Evolutionary conservation across 2,113 vertebrate genomes (phyloP).

Genomic region (Irena cyanogastra): DNA sequence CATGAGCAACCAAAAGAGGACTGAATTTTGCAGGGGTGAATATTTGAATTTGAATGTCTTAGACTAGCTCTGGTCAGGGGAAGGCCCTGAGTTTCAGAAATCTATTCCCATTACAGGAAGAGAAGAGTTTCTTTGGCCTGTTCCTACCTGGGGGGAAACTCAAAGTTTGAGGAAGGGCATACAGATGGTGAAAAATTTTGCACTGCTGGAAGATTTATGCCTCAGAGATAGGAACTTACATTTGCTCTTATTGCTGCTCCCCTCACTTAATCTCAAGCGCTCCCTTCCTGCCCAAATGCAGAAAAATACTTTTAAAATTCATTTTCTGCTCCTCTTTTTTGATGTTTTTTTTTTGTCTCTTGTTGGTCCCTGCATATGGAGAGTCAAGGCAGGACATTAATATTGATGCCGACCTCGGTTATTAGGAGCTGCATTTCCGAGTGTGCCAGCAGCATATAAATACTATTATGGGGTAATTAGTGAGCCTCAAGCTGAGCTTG

Average conservation of each 20-base stretch:
- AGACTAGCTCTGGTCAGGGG: neutral
- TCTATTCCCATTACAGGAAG: neutral
- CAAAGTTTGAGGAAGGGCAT: neutral
- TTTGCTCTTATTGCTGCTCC: neutral
- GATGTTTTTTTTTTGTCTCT: neutral
- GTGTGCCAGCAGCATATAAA: slow-evolving; percentile 56
- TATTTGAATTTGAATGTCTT: rapidly evolving
- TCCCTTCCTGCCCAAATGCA: neutral
- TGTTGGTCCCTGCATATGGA: neutral
- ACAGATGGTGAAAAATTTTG: rapidly evolving
- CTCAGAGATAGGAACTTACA: neutral
- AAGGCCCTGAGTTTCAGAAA: neutral
- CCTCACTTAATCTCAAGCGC: neutral
- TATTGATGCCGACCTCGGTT: slow-evolving; percentile 63
- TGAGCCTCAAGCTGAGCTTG: slow-evolving; percentile 55
- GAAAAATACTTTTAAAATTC: neutral
- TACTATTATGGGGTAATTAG: slow-evolving; percentile 63
- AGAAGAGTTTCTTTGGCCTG: neutral
- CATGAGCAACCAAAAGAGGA: neutral
- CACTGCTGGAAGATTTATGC: neutral
- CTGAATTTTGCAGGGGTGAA: neutral
- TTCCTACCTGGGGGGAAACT: neutral
- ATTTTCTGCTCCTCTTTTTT: neutral
- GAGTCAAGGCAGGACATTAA: slow-evolving; percentile 58
- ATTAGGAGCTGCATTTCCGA: slow-evolving; percentile 39